These are phyloP conservation scores for Albula goreensis DNA, from an alignment of 2,113 vertebrate genomes.

Conservation along the genomic window DNA sequence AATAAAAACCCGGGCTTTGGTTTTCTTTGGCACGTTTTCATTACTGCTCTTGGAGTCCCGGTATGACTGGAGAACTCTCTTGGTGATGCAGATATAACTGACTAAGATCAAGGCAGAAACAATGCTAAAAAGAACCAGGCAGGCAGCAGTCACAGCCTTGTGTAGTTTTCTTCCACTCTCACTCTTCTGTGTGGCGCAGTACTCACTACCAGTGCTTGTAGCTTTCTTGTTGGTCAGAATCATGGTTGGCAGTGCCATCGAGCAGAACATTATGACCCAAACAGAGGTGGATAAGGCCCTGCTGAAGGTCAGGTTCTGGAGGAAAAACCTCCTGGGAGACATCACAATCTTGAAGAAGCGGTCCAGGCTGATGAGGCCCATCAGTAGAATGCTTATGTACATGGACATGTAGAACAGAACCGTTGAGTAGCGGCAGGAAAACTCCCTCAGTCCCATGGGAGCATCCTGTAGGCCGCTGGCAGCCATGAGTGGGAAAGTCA, in stretches of 20 bases:
- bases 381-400: constrained; percentile 76
- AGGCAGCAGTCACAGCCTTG: constrained; percentile 67
- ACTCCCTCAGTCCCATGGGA: constrained; percentile 56
- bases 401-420: constrained; percentile 77
- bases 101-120: constrained; percentile 64
- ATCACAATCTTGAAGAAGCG: constrained; percentile 75
- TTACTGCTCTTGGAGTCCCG: constrained; percentile 62
- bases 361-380: constrained; percentile 76
- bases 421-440: constrained; percentile 69
- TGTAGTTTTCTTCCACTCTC: constrained; percentile 64
- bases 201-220: constrained; percentile 35
- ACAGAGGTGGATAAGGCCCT: constrained; percentile 53
- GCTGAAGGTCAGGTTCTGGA: constrained; percentile 60
- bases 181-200: constrained; percentile 68
- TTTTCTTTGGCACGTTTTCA: constrained; percentile 52
- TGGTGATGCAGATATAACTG: constrained; percentile 75
- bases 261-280: constrained; percentile 64
- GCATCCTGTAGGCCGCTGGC: constrained; percentile 61
- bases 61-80: constrained; percentile 73
- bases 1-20: constrained; percentile 70
- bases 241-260: constrained; percentile 67
- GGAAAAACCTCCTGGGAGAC: constrained; percentile 59
- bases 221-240: constrained; percentile 59
- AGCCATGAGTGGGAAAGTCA: constrained; percentile 66
- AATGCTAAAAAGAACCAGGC: constrained; percentile 71